Percentiles rank a stretch among this genome's conserved stretches.
These are phyloP conservation scores for Drosophila neotestacea DNA, from an alignment of 2,888 invertebrate species.

Conservation along the genomic window DNA sequence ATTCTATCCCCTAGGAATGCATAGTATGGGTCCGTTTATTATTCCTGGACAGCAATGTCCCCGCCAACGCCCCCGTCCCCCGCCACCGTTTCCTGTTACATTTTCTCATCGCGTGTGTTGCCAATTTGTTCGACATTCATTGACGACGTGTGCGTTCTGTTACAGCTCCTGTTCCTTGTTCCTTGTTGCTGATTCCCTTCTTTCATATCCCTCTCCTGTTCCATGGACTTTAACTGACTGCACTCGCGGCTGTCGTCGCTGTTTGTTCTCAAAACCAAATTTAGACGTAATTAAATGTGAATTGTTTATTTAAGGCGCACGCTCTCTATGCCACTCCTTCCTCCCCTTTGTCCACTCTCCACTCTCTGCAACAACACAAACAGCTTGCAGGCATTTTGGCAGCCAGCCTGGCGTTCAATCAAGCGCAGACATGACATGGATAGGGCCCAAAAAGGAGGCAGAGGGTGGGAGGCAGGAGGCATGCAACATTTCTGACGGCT, in stretches of 20 bases:
- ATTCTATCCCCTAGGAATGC: slow-evolving; percentile 67
- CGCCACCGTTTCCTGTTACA: slow-evolving; percentile 10
- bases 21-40: slow-evolving; percentile 58
- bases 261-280: slow-evolving; percentile 83
- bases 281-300: slow-evolving; percentile 84
- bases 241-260: slow-evolving; percentile 74
- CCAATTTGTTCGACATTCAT: slow-evolving; percentile 84
- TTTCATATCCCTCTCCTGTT: slow-evolving; percentile 7
- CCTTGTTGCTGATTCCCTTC: neutral
- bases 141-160: slow-evolving; percentile 57
- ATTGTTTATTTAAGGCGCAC: slow-evolving; percentile 84
- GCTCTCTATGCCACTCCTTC: slow-evolving; percentile 45
- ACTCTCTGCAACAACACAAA: slow-evolving; percentile 23
- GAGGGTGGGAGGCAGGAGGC: slow-evolving; percentile 10
- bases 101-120: slow-evolving; percentile 80
- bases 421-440: slow-evolving; percentile 52
- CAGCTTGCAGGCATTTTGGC: slow-evolving; percentile 58
- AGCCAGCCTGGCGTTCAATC: slow-evolving; percentile 60
- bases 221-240: slow-evolving; percentile 34
- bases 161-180: slow-evolving; percentile 11
- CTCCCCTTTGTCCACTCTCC: neutral
- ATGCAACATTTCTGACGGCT: slow-evolving; percentile 52
- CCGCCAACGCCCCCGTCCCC: no score
- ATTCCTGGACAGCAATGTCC: slow-evolving; percentile 57
- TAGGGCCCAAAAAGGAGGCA: neutral